These are phyloP conservation scores for Agriopis leucophaearia DNA, from an alignment of 2,888 invertebrate species.

Conservation along the genomic window DNA sequence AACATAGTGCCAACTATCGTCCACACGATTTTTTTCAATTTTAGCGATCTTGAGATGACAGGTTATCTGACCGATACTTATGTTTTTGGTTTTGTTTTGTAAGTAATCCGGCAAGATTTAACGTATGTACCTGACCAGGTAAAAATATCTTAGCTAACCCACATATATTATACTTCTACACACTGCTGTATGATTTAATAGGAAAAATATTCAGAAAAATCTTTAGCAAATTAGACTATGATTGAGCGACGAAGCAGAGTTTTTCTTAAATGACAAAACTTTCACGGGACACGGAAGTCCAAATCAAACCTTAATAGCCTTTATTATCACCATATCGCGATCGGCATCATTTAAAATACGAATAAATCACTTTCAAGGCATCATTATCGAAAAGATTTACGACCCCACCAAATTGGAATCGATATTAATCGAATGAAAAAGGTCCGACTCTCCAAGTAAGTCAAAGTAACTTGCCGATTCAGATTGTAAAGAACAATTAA, in stretches of 20 bases:
- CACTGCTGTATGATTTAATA: no score
- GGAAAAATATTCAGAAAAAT: not conserved
- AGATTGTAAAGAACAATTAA: slow-evolving; percentile 77
- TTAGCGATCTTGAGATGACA: no score
- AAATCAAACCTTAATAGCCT: slow-evolving; percentile 26
- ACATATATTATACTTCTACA: no score
- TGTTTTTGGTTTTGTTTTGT: no score
- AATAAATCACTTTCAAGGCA: slow-evolving; percentile 50
- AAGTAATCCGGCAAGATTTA: no score
- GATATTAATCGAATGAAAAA: slow-evolving; percentile 61
- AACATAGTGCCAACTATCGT: no score
- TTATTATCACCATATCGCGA: slow-evolving; percentile 30
- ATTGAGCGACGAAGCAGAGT: not conserved
- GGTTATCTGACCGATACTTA: no score
- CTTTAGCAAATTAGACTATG: not conserved
- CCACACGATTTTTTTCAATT: no score
- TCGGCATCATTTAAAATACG: slow-evolving; percentile 46
- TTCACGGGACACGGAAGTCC: slow-evolving; percentile 14
- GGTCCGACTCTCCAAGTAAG: slow-evolving; percentile 42
- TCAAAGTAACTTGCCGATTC: slow-evolving; percentile 67
- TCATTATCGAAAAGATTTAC: slow-evolving; percentile 66
- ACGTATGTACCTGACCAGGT: no score
- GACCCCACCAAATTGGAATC: slow-evolving; percentile 65
- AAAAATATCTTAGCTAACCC: no score
- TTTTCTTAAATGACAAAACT: slow-evolving; percentile 7